These are phyloP conservation scores for Champsocephalus gunnari DNA, from an alignment of 2,797 vertebrate genomes.

Conservation along the genomic window DNA sequence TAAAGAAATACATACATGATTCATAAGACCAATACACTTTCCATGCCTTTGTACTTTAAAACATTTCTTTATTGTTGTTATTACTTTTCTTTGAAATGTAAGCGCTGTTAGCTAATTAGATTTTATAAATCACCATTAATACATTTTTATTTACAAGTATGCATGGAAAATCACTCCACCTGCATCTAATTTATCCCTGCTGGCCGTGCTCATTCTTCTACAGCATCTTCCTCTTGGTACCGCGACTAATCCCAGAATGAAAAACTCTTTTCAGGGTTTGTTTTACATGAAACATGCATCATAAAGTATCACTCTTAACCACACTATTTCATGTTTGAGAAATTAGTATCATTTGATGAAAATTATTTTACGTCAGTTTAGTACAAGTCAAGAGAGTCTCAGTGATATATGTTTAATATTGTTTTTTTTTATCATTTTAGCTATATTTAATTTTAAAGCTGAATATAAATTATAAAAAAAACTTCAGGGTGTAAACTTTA, in stretches of 20 bases:
- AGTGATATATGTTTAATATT: not conserved
- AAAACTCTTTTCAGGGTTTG: conserved; percentile 20
- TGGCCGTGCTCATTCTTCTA: conserved; percentile 17
- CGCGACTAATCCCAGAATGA: conserved; percentile 27
- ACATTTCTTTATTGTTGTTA: not conserved
- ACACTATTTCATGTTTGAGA: conserved; percentile 21
- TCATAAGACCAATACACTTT: not conserved
- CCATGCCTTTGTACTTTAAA: not conserved
- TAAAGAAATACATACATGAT: not conserved
- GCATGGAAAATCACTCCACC: conserved; percentile 46
- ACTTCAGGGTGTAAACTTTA: not conserved
- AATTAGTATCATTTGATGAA: not conserved
- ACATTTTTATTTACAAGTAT: conserved; percentile 22
- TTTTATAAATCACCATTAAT: conserved; percentile 1
- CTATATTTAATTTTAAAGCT: conserved; percentile 3
- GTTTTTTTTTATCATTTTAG: not conserved
- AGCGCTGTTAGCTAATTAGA: not conserved
- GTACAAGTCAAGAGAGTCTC: not conserved
- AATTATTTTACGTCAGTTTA: not conserved
- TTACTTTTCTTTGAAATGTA: conserved; percentile 7
- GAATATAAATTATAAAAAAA: not conserved
- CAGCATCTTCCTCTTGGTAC: conserved; percentile 43
- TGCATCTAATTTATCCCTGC: conserved; percentile 33
- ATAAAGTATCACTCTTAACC: not conserved
- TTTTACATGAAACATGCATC: conserved; percentile 16